Base-by-base conservation (phyloP, 1,140 invertebrate species). In the Orius laevigatus region DNA sequence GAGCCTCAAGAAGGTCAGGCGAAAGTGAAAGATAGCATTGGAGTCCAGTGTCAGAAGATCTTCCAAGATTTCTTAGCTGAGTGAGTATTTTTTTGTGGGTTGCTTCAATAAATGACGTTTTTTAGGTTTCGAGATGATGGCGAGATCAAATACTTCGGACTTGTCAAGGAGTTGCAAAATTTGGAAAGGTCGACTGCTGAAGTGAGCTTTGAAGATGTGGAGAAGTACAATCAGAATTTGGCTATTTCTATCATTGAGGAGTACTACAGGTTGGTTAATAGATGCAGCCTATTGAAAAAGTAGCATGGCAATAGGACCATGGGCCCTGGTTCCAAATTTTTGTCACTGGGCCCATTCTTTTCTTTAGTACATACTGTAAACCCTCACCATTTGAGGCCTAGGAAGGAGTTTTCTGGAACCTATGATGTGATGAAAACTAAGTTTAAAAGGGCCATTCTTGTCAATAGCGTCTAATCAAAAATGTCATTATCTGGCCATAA, bases 51-150 rank as follows among this genome's bases (percentile, higher is more conserved):
- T 63, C 91, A 96, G 65, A 95, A 94, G 66, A 66, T 95, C 15
- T 96, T 96, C 65, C 89, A 94, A 62, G 88, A 92, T 63, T 97
- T 96, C 59, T 70, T 96, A 15, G 85, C 92, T 68, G 88, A 91
- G 86, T 94, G 71, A 79, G 84, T 75, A 38, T 38, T 38, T 38
- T 38, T 38, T 38, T 38, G n/a, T 38, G 3, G 3, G 3, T 38
- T 16, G 36, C 11, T 34, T 34, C 8, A 34, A 34, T 31, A 40
- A 18, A 43, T 51, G n/a, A 31, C 45, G 11, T 32, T 42, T 61
- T 62, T 34, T 51, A 84, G 81, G 58, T 84, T 78, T 58, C 81
- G 81, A 67, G 84, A 86, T 66, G 81, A 87, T 58, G 84, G 84
- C 51, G 78, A 83, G 61, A 61, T 84, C 0, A 97, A 97, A 65